phyloP scores from a whole-genome alignment of 2,113 vertebrate species.

The Thamnaconus septentrionalis region DNA sequence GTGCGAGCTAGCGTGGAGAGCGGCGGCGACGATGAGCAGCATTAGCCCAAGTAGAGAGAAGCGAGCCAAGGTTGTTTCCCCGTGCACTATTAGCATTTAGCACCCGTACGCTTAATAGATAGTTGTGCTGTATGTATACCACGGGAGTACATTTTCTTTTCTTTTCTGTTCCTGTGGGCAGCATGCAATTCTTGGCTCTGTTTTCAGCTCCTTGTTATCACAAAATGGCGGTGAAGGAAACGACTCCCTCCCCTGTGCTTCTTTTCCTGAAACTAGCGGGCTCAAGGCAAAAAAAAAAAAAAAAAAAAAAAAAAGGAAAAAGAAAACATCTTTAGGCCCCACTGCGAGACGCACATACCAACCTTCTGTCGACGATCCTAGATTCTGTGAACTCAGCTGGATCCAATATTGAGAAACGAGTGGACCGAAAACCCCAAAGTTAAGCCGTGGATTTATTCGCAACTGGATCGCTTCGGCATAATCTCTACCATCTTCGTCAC shows the following conservation, averaged over 20 bases:
- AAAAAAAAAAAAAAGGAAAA: too few relatives aligned
- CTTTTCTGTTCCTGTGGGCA: not conserved
- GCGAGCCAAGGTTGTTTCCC: conserved; percentile 27
- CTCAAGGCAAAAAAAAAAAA: not conserved
- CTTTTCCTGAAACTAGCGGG: conserved; percentile 71
- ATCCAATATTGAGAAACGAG: not conserved
- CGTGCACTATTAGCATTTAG: conserved; percentile 17
- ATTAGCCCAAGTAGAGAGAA: conserved; percentile 4
- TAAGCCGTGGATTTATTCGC: conserved; percentile 25
- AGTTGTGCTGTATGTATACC: fast-evolving
- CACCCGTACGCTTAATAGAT: conserved; percentile 2
- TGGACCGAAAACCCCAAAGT: not conserved
- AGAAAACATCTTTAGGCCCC: too few relatives aligned
- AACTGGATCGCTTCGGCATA: conserved; percentile 13
- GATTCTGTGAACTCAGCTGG: conserved; percentile 1
- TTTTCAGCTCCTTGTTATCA: conserved; percentile 74
- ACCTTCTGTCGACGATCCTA: conserved; percentile 18
- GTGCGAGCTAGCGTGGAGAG: conserved; percentile 28
- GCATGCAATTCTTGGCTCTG: conserved; percentile 52
- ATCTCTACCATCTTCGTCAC: conserved; percentile 46
- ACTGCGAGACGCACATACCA: too few relatives aligned
- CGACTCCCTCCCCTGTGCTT: conserved; percentile 72
- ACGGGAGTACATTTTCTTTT: not conserved
- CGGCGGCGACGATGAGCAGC: conserved; percentile 26
- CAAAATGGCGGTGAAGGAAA: conserved; percentile 86